phyloP scores from a whole-genome alignment of 2,888 invertebrate genomes.

The Agonopterix heracliana region DNA sequence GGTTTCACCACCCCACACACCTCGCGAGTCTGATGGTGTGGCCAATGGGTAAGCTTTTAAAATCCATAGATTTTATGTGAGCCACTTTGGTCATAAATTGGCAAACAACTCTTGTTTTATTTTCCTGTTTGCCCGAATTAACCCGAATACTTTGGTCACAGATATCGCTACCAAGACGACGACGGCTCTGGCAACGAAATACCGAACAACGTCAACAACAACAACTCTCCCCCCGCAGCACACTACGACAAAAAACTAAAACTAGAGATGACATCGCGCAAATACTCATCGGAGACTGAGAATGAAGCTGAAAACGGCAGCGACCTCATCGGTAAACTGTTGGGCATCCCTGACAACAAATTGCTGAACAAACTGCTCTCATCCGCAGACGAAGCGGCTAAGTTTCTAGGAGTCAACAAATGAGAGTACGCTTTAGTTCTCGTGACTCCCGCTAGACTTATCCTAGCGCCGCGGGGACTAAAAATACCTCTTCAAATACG shows the following conservation, averaged over 20 bases:
- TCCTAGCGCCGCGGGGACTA: slow-evolving; percentile 68
- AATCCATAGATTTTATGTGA: neutral
- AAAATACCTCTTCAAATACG: slow-evolving; percentile 34
- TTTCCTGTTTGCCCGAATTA: no score
- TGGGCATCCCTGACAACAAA: slow-evolving; percentile 90
- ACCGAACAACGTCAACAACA: slow-evolving; percentile 70
- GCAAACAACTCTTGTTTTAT: no score
- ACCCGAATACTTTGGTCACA: slow-evolving; percentile 13
- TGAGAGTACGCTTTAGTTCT: slow-evolving; percentile 74
- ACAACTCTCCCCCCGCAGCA: slow-evolving; percentile 73
- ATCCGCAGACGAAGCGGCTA: slow-evolving; percentile 90
- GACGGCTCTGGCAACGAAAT: slow-evolving; percentile 65
- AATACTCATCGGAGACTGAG: slow-evolving; percentile 67
- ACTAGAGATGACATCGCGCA: slow-evolving; percentile 64
- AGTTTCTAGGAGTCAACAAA: slow-evolving; percentile 89
- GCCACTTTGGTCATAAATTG: neutral
- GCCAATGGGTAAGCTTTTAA: slow-evolving; percentile 50
- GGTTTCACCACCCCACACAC: slow-evolving; percentile 60
- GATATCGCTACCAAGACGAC: slow-evolving; percentile 64
- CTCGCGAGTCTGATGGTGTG: slow-evolving; percentile 52
- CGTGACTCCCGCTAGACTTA: slow-evolving; percentile 65
- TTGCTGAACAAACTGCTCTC: slow-evolving; percentile 89
- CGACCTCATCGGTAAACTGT: slow-evolving; percentile 91
- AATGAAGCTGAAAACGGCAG: slow-evolving; percentile 76
- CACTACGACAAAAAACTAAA: slow-evolving; percentile 74